These are phyloP conservation scores for Nesogale talazaci DNA, from an alignment of 2,113 vertebrate genomes.

Conservation along the genomic window DNA sequence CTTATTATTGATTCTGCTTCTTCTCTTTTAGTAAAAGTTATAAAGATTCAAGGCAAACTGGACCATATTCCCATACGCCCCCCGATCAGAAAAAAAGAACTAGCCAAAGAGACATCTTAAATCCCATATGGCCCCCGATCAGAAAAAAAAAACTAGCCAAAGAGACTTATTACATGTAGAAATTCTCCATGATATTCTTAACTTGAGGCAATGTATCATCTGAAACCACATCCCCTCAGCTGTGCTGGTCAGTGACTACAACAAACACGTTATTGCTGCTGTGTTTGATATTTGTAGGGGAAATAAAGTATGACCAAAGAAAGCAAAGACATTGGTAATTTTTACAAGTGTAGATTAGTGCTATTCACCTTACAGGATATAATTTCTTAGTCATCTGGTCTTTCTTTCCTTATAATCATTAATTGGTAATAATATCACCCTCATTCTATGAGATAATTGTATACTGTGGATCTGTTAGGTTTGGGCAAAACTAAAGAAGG, in stretches of 20 bases:
- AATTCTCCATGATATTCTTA: not conserved
- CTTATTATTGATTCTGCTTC: not conserved
- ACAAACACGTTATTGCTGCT: not conserved
- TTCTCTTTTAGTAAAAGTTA: slow-evolving; percentile 24
- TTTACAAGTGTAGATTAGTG: not conserved
- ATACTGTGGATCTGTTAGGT: not conserved
- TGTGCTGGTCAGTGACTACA: not conserved
- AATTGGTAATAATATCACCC: not conserved
- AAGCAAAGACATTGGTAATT: slow-evolving; percentile 34
- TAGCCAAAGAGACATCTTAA: not conserved
- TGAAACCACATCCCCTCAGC: not conserved
- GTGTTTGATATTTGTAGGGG: not conserved
- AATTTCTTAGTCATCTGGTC: slow-evolving; percentile 44
- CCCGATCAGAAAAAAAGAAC: not conserved
- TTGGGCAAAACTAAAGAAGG: slow-evolving; percentile 48
- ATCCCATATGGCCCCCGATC: too few species aligned
- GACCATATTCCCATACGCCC: not conserved
- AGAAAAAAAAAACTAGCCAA: not conserved
- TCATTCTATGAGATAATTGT: not conserved
- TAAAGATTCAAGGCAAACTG: not conserved
- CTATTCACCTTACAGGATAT: slow-evolving; percentile 33
- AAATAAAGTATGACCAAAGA: slow-evolving; percentile 25
- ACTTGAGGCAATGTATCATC: not conserved
- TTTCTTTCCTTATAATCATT: slow-evolving; percentile 21
- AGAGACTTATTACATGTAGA: not conserved